Evolutionary conservation across 2,888 invertebrate genomes (phyloP), one percentile per base, ranked within the genome.

Genomic region (Nymphalis polychloros): DNA sequence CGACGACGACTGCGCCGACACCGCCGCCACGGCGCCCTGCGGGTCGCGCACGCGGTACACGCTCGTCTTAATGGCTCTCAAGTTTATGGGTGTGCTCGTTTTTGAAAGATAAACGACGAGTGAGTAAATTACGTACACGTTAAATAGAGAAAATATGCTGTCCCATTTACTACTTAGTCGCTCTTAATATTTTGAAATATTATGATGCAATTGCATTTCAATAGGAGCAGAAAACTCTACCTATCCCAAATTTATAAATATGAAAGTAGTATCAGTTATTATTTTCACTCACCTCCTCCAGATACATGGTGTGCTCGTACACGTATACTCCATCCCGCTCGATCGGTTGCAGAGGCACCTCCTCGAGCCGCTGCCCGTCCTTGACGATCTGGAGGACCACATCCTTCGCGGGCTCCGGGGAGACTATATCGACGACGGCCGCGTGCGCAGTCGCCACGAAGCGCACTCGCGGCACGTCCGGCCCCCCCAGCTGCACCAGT

Each of bases 1-100:
- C 63, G 94, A 87, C 64, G 94, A 93, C 0, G 97, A 97, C 66
- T 94, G 87, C 0, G 97, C 97, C 0, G 93, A 93, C 50, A 98
- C 93, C 10, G 90, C 89, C 0, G 94, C 87, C 59, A 88, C 89
- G 76, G 94, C 94, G 31, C 73, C 71, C 73, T 73, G 59, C 1
- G 7, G 8, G 53, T 5, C 6, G n/a, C n/a, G n/a, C n/a, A n/a
- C n/a, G n/a, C n/a, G n/a, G n/a, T n/a, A n/a, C 49, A 5, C 5
- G 6, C 49, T 10, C 41, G 41, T 41, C 13, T 2, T 2, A 13
- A 13, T 10, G 41, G 41, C 10, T 41, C 10, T 2, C 3, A 0
- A 10, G 2, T 41, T 41, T 41, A 2, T 41, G 41, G 41, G 41
- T 41, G 10, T 27, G 41, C 8, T 41, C 10, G 2, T 41, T 41